phyloP scores from a whole-genome alignment of 2,797 vertebrate species.

The Vireo griseus region DNA sequence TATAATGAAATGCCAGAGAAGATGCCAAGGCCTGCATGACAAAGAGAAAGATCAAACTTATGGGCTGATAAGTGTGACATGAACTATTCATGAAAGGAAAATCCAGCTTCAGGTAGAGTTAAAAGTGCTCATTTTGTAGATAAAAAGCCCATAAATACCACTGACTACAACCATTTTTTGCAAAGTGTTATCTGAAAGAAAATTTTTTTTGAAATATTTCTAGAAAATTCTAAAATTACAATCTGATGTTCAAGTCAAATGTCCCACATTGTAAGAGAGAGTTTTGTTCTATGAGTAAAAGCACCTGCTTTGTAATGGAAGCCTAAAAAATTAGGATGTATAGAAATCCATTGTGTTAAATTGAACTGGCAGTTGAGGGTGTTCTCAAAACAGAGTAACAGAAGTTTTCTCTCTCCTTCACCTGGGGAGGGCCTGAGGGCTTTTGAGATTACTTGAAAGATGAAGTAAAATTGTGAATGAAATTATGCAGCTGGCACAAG shows the following conservation, averaged over 20 bases:
- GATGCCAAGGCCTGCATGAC: background rate
- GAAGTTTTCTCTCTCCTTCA: background rate
- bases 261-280: background rate
- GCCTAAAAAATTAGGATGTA: background rate
- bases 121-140: background rate
- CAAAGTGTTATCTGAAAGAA: background rate
- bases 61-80: background rate
- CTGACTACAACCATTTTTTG: background rate
- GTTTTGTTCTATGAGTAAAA: background rate
- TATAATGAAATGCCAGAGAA: background rate
- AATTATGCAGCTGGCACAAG: constrained; percentile 18
- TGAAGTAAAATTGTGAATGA: background rate
- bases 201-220: background rate
- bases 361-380: background rate
- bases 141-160: background rate
- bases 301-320: background rate
- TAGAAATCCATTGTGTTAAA: background rate
- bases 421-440: background rate
- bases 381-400: background rate
- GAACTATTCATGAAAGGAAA: background rate
- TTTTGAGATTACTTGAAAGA: background rate
- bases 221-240: background rate
- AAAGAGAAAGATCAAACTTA: background rate
- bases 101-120: background rate
- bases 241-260: background rate